Percentiles rank a stretch among this genome's conserved stretches.
Evolutionary conservation across 2,113 vertebrate genomes (phyloP).

Genomic region (Podilymbus podiceps): DNA sequence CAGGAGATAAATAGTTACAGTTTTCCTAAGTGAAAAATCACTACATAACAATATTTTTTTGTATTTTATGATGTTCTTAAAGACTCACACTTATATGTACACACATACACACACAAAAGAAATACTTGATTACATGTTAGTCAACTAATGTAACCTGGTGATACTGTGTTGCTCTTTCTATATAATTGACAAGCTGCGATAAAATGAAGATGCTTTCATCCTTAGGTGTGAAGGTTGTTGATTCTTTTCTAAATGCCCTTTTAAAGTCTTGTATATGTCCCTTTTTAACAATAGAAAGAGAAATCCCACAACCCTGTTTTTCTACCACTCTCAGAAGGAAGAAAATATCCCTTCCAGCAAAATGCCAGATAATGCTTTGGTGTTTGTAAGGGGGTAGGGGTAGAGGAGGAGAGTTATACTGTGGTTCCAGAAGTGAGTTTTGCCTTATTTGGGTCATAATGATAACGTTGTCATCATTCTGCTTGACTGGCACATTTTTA

Average conservation of each 20-base stretch:
- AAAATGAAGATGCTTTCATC: background rate
- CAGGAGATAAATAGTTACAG: background rate
- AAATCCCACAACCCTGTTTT: background rate
- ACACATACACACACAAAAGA: background rate
- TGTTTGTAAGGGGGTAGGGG: background rate
- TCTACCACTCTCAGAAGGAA: background rate
- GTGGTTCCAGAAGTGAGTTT: background rate
- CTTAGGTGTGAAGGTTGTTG: background rate
- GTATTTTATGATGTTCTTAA: background rate
- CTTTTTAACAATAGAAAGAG: background rate
- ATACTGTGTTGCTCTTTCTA: background rate
- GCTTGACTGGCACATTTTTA: slow-evolving; percentile 14
- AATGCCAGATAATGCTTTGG: background rate
- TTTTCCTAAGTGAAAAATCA: background rate
- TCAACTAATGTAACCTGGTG: background rate
- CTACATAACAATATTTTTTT: background rate
- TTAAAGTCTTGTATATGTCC: background rate
- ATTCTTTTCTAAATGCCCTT: background rate
- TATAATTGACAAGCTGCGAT: background rate
- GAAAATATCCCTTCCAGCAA: background rate
- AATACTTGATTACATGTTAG: background rate
- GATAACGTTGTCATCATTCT: slow-evolving; percentile 6
- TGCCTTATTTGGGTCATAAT: slow-evolving; percentile 12
- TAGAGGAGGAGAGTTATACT: background rate
- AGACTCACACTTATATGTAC: background rate